phyloP scores from a whole-genome alignment of 2,113 vertebrate species.

The Copsychus sechellarum region DNA sequence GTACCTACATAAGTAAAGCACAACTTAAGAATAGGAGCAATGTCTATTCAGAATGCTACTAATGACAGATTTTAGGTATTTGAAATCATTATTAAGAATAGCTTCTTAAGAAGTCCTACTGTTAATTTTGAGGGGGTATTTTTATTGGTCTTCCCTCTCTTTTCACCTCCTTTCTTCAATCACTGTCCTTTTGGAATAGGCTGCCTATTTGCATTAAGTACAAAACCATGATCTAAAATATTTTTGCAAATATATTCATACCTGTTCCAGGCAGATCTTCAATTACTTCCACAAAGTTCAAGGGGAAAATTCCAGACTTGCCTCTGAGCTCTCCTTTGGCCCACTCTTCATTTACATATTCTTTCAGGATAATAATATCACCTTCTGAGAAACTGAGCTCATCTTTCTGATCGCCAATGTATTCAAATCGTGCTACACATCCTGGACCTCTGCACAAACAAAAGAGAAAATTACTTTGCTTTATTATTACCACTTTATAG shows the following conservation, averaged over 20 bases:
- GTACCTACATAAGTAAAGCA: slow-evolving; percentile 21
- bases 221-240: not conserved
- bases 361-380: slow-evolving; percentile 86
- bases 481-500: not conserved
- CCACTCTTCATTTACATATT: slow-evolving; percentile 90
- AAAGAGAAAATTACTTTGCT: not conserved
- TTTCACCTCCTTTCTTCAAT: not conserved
- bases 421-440: slow-evolving; percentile 90
- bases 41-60: not conserved
- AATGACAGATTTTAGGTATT: not conserved
- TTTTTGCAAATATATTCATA: not conserved
- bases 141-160: not conserved
- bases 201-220: not conserved
- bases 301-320: slow-evolving; percentile 84
- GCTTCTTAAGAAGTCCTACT: not conserved
- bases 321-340: slow-evolving; percentile 81
- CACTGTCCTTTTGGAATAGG: not conserved
- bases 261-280: slow-evolving; percentile 80
- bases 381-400: slow-evolving; percentile 92
- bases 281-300: slow-evolving; percentile 89
- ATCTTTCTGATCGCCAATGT: slow-evolving; percentile 86
- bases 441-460: slow-evolving; percentile 80
- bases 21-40: not conserved
- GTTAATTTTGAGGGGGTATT: not conserved
- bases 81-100: not conserved